Base-by-base conservation (phyloP, 2,797 vertebrate species). In the Pangasius macronema region DNA sequence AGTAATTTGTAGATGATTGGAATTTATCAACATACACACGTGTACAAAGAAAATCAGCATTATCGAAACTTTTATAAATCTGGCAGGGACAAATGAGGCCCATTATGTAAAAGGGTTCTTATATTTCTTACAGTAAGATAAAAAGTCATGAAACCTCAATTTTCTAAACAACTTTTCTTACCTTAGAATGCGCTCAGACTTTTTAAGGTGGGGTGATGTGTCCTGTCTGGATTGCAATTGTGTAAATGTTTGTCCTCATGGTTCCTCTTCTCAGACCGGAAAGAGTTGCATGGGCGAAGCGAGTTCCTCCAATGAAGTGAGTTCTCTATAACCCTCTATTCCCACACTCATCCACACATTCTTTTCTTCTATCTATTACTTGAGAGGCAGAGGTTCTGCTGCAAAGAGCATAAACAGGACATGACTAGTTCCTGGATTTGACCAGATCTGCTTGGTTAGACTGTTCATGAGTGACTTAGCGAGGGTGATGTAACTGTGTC, bases 231-330 rank as follows among this genome's bases (percentile, higher is more conserved):
- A 84, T 16, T 30, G 70, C 63, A 72, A 76, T 24, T 20, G 39
- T 57, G 46, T 65, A 83, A 87, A 85, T 84, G 88, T 82, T 75
- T 76, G 79, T 89, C 82, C 81, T 84, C 88, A 90, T 89, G 67
- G 82, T 90, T 89, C 89, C 89, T 91, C 89, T 88, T 89, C 24
- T 89, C 67, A 92, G 14, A 53, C 92, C 86, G 77, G 9, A 91
- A 24, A 91, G 39, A 77, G 82, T 68, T 63, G 42, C 75, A 57
- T 42, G 51, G 24, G 82, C n/a, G 67, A 80, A 42, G 24, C 39
- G 5, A 76, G 57, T 55, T 88, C 87, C 77, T 89, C 55, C 49
- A 53, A 55, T 81, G 73, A 80, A 67, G 84, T 59, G 30, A 76
- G 2, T 55, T 73, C 46, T 72, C 33, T 61, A 16, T 84, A 77